Percentiles rank a stretch among this genome's conserved stretches.
These are phyloP conservation scores for Cistogaster globosa DNA, from an alignment of 2,888 invertebrate genomes.

Conservation along the genomic window DNA sequence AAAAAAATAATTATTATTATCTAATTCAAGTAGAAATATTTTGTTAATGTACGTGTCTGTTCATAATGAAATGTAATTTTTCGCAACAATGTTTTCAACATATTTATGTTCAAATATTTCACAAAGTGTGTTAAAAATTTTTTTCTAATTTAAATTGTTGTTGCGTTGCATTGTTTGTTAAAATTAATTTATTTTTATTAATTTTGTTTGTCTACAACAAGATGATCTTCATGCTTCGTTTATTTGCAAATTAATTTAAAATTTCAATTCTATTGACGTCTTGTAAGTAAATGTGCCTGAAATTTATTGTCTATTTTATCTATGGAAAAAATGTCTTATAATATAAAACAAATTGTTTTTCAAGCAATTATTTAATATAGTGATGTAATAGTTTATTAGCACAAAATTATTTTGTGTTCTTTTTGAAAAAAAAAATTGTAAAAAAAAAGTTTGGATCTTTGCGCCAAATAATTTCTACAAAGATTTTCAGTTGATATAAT, in stretches of 20 bases:
- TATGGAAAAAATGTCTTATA: conserved; percentile 1
- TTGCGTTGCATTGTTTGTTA: no score
- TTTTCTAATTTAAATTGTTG: not conserved
- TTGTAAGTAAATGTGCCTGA: conserved; percentile 10
- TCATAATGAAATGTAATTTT: conserved; percentile 33
- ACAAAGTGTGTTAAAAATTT: not conserved
- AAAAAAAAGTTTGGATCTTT: no score
- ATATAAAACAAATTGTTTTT: conserved; percentile 29
- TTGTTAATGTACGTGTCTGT: conserved; percentile 27
- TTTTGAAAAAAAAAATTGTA: no score
- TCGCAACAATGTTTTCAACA: conserved; percentile 1
- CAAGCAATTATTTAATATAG: conserved; percentile 17
- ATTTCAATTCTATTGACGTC: conserved; percentile 52
- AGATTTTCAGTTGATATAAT: no score
- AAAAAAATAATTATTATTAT: not conserved
- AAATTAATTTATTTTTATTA: conserved; percentile 14
- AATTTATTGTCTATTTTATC: not conserved
- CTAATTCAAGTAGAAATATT: conserved; percentile 2
- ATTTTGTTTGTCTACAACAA: conserved; percentile 16
- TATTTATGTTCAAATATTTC: not conserved
- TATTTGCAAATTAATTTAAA: conserved; percentile 50
- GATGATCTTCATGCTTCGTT: conserved; percentile 61
- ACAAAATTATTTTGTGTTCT: not conserved
- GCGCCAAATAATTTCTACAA: no score
- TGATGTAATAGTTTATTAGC: conserved; percentile 36